Conservation (phyloP, 2,888 invertebrate genomes). For the Globia sparganii region DNA sequence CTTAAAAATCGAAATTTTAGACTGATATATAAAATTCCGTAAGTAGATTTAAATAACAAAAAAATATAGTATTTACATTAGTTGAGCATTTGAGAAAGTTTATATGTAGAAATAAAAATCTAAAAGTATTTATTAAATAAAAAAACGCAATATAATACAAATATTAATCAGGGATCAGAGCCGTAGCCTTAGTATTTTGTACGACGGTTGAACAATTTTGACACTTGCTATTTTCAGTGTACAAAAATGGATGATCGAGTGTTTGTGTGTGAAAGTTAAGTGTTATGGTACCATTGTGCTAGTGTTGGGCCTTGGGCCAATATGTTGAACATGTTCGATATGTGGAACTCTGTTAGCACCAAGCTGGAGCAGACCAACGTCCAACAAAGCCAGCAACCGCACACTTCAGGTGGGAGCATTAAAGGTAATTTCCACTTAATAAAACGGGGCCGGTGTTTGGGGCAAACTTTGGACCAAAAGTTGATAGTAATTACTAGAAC, state of each 20-base stretch:
- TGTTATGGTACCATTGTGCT: slow-evolving; percentile 72
- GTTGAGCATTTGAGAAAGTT: slow-evolving; percentile 90
- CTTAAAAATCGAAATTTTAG: slow-evolving; percentile 90
- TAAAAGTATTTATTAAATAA: slow-evolving; percentile 74
- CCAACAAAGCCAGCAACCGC: slow-evolving; percentile 93
- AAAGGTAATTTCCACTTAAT: slow-evolving; percentile 92
- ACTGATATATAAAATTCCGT: slow-evolving; percentile 89
- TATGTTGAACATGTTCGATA: slow-evolving; percentile 94
- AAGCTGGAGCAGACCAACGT: slow-evolving; percentile 93
- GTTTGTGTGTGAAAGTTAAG: slow-evolving; percentile 66
- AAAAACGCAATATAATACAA: slow-evolving; percentile 78
- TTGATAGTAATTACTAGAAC: slow-evolving; percentile 29
- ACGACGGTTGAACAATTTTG: slow-evolving; percentile 86
- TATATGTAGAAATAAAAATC: slow-evolving; percentile 76
- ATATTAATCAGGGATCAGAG: slow-evolving; percentile 87
- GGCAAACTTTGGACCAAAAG: slow-evolving; percentile 65
- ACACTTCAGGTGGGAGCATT: slow-evolving; percentile 95
- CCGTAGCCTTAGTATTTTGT: slow-evolving; percentile 85
- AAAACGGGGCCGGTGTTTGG: slow-evolving; percentile 70
- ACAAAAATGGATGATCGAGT: slow-evolving; percentile 78
- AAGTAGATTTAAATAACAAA: slow-evolving; percentile 77
- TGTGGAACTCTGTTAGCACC: slow-evolving; percentile 95
- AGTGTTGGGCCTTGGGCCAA: slow-evolving; percentile 75
- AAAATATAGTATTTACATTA: slow-evolving; percentile 90
- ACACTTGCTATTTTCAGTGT: slow-evolving; percentile 79